phyloP scores from a whole-genome alignment of 2,888 invertebrate genomes.

The Ametastegia equiseti region DNA sequence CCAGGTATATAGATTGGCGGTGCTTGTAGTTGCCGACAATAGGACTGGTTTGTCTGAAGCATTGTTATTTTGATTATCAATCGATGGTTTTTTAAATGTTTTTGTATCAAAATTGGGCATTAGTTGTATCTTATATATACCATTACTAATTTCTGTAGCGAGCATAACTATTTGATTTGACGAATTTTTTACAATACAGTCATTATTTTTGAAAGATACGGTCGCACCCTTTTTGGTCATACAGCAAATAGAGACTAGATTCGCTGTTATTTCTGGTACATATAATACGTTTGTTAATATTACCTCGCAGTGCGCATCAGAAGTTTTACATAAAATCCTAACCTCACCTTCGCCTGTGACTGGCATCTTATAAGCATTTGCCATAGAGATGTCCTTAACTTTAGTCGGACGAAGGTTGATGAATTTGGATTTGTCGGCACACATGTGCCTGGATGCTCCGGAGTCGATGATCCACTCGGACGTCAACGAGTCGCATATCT shows the following conservation, averaged over 20 bases:
- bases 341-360: constrained; percentile 10
- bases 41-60: background rate
- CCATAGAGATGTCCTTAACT: background rate
- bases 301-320: background rate
- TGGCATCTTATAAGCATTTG: background rate
- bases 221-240: background rate
- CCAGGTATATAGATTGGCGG: background rate
- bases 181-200: constrained; percentile 2
- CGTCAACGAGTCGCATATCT: background rate
- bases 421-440: background rate
- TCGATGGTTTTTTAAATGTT: background rate
- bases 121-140: background rate
- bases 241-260: background rate
- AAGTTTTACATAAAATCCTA: background rate
- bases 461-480: constrained; percentile 10
- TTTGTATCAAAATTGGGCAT: background rate
- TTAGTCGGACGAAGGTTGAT: background rate
- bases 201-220: background rate
- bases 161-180: background rate
- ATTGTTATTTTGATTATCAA: background rate
- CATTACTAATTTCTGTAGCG: background rate
- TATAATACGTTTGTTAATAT: background rate
- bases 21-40: background rate
- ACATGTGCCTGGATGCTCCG: constrained; percentile 20
- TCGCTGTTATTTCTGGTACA: background rate